Evolutionary conservation across 1,140 invertebrate genomes (phyloP), one percentile per base, ranked within the genome.

Genomic region (Drosophila bocki): DNA sequence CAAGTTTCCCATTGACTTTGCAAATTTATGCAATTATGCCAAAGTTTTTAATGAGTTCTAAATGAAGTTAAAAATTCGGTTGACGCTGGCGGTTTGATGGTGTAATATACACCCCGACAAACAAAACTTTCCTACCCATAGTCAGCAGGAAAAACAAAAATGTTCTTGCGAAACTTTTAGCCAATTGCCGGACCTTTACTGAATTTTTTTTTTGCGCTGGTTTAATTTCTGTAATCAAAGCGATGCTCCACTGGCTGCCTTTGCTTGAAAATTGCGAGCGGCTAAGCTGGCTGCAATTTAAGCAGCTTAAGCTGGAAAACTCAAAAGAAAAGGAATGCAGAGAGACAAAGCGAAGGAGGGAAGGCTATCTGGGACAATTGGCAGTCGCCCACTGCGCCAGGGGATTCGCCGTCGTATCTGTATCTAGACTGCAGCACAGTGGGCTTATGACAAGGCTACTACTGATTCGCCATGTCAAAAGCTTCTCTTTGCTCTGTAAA

Each of bases 1-100:
- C 42, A 80, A 88, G 78, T 90, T 90, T 81, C 60, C 69, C 85
- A 90, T 88, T 88, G 85, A 88, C 84, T 88, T 88, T 90, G 78
- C 78, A 88, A 88, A 90, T 88, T 88, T 88, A 88, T 88, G 84
- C 84, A 88, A 88, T 88, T 88, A 88, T 88, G 84, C 78, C 76
- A 90, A 88, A 88, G 81, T 88, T 88, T 88, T 88, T 88, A 88
- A 88, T 88, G 85, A 88, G 85, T 88, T 88, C 78, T 79, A 88
- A 88, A 88, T 88, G 75, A 88, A 88, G 85, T 88, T 88, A 90
- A 90, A 69, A 90, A 88, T 90, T 88, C 78, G 65, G 85, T 76
- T 85, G 78, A 79, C 74, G 85, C 63, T 63, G 47, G 81, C 63
- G 85, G 78, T 85, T 84, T 78, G 85, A 74, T 72, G 70, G 70